A percentile compares a stretch with the other conserved stretches of the same genome.
Conservation (phyloP, 2,113 vertebrate genomes). For the Pipra filicauda region DNA sequence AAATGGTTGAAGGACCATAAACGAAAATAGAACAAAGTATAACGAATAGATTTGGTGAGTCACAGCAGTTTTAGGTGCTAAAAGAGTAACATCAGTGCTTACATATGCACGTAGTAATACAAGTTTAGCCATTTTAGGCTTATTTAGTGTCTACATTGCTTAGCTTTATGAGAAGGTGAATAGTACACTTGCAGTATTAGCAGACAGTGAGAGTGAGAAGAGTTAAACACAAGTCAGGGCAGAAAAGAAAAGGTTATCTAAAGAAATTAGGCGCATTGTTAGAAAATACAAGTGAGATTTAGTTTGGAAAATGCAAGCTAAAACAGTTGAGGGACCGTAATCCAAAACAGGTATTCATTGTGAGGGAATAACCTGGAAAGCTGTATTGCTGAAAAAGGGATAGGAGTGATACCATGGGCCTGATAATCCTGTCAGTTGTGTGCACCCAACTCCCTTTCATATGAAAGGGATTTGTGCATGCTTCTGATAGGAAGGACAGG, state of each 20-base stretch:
- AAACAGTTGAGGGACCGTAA: neutral
- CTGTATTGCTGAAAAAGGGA: conserved; percentile 54
- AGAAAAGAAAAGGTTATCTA: neutral
- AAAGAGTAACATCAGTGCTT: conserved; percentile 1
- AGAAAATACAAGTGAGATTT: neutral
- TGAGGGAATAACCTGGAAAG: conserved; percentile 63
- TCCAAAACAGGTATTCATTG: conserved; percentile 55
- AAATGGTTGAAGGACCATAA: neutral
- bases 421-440: conserved; percentile 55
- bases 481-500: conserved; percentile 32
- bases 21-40: neutral
- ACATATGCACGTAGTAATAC: neutral
- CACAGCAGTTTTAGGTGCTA: conserved; percentile 27
- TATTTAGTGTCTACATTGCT: neutral
- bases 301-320: conserved; percentile 23
- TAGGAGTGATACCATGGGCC: conserved; percentile 26
- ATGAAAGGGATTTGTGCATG: conserved; percentile 31
- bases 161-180: neutral
- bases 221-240: neutral
- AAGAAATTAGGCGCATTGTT: conserved; percentile 7
- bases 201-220: neutral
- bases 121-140: neutral
- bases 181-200: neutral
- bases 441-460: conserved; percentile 25
- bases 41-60: conserved; percentile 1